Conservation (phyloP, 2,113 vertebrate genomes). For the Orientallactaga bullata region DNA sequence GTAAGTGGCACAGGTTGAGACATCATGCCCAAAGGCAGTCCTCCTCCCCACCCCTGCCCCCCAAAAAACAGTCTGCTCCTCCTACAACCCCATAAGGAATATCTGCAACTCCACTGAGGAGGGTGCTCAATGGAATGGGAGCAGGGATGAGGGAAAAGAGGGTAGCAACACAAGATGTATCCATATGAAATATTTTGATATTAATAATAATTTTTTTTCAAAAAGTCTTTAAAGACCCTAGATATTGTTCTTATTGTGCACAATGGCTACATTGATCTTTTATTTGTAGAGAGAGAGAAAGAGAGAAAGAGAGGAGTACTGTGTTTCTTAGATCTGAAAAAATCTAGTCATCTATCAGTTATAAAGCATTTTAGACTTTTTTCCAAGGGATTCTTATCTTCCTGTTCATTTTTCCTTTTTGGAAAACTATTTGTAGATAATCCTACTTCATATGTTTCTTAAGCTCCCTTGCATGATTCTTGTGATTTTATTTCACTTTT, state of each 20-base stretch:
- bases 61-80: too few species aligned
- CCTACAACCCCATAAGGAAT: too few species aligned
- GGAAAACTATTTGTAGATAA: neutral
- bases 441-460: neutral
- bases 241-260: neutral
- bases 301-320: neutral
- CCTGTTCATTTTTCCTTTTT: neutral
- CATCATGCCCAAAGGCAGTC: too few species aligned
- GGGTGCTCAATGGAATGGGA: too few species aligned
- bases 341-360: conserved; percentile 12
- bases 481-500: neutral
- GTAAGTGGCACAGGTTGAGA: too few species aligned
- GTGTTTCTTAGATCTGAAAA: neutral
- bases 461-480: neutral
- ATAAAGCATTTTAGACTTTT: neutral
- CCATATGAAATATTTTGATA: too few species aligned
- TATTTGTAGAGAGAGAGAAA: neutral
- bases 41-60: too few species aligned
- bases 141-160: too few species aligned
- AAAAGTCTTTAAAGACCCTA: neutral
- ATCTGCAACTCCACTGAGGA: too few species aligned
- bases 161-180: too few species aligned
- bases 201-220: too few species aligned
- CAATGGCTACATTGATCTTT: neutral
- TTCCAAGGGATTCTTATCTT: neutral